Base-by-base conservation (phyloP, 1,140 invertebrate genomes). In the Macrobrachium nipponense region DNA sequence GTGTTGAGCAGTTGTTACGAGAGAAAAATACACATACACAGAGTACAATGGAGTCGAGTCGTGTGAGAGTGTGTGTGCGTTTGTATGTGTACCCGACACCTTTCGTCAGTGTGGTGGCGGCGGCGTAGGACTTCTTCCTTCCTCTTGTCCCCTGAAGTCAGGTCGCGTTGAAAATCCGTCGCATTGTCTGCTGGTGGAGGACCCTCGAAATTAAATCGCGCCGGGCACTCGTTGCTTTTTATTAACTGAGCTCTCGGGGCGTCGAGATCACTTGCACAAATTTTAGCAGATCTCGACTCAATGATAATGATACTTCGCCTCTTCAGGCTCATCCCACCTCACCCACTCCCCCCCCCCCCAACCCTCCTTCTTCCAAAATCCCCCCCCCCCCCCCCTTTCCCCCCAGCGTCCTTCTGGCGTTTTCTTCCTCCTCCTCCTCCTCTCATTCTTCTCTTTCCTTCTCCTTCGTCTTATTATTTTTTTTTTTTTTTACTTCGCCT, bases 181-280 rank as follows among this genome's bases (percentile, higher is more conserved):
- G 72, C 81, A 82, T 82, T 82, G 81, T 82, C 81, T 62, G 81
- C 61, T 36, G 44, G 70, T 20, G 68, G 59, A 82, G 72, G 59
- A 75, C 81, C 59, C 81, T 82, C 61, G 60, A 82, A 82, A 82
- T 82, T 82, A 82, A 76, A 82, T 62, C 81, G 70, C 27, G 72
- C 72, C 59, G 62, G 81, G 61, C 72, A 82, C 80, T 81, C 72
- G 14, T 17, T 60, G n/a, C 20, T 82, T 62, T 82, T 51, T 60
- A 82, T 72, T 44, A 20, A 59, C 77, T 79, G 51, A 60, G 77
- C 68, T 70, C 68, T 70, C 20, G 68, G 68, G 68, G 36, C 68
- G 23, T 70, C 23, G 68, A 70, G 68, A 70, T 70, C 68, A 70
- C 68, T 70, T 43, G 68, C 68, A 70, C 68, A 70, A 70, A 70